Base-by-base conservation (phyloP, 2,888 invertebrate species). In the Spialia ferax region DNA sequence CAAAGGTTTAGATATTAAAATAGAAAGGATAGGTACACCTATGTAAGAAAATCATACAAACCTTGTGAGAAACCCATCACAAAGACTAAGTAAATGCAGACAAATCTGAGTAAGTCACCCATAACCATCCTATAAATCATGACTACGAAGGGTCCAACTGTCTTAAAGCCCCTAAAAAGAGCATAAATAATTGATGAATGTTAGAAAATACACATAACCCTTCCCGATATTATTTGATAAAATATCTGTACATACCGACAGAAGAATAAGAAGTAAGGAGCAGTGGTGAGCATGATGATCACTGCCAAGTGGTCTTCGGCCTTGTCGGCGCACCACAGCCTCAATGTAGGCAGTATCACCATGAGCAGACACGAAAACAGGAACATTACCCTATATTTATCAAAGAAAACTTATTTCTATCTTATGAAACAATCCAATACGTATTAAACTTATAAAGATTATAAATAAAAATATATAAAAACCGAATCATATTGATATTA, bases 121-220 rank as follows among this genome's bases (percentile, higher is more conserved):
- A 97, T 97, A 59, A 99, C 97, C 98, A 99, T 99, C 73, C 99
- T 96, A 91, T 99, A 99, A 77, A 99, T 99, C 99, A 99, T 99
- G 75, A 99, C 98, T n/a, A 99, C 99, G 95, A 99, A 99, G 0
- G 99, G 99, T 3, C 99, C 99, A 0, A 99, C 99, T 0, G 99
- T 98, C 89, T 99, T 98, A 88, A 99, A 98, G 11, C 99, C 99
- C 80, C 99, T 98, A 90, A 74, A 20, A 60, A 32, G 1, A 42
- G n/a, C n/a, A 42, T n/a, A 42, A 42, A n/a, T 13, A n/a, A 42
- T 1, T n/a, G 6, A 56, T 26, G 20, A 35, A 35, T 2, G 8
- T 29, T 29, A 26, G 5, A 2, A 26, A 26, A 26, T 26, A 2
- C 26, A 4, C 26, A 4, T 2, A 4, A 26, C 26, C 26, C 2